Base-by-base conservation (phyloP, 2,888 invertebrate species). In the Fabriciana adippe region DNA sequence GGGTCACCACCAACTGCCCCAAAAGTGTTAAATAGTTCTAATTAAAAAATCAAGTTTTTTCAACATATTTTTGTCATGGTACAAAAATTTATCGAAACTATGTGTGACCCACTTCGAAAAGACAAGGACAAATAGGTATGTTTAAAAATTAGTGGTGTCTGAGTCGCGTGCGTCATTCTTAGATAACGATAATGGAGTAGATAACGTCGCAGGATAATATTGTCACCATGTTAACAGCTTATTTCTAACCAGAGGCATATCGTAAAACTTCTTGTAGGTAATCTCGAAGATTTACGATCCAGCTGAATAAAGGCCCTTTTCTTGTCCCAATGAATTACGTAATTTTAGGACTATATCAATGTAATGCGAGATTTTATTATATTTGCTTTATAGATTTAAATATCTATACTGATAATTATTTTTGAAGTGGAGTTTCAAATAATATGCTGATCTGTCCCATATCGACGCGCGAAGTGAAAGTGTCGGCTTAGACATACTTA, bases 171-270 rank as follows among this genome's bases (percentile, higher is more conserved):
- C 82, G 82, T 82, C 82, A 82, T 64, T 55, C 64, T 66, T 54
- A 61, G 80, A 79, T 81, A 81, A 78, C 75, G 79, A 80, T 80
- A 79, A 76, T 78, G 76, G 73, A 65, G 73, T 70, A 74, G 78
- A 75, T 76, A 77, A 74, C 66, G 56, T 69, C 63, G 75, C 72
- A 74, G 75, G 74, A 74, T 78, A 74, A 75, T 75, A 55, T 71
- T 72, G 75, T 76, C 74, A 71, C 73, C 70, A 74, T 74, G 75
- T 68, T 73, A 69, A 72, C 75, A 66, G 67, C 67, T 60, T 72
- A 70, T 68, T 65, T 59, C 41, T 59, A 55, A 16, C 64, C n/a
- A 50, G 21, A 26, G n/a, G 54, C 13, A 50, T 50, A 51, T 50
- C 51, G 55, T 55, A 55, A 67, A 60, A 62, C 51, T 65, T 56